Conservation (phyloP, 2,888 invertebrate species). For the Anorthoa munda region DNA sequence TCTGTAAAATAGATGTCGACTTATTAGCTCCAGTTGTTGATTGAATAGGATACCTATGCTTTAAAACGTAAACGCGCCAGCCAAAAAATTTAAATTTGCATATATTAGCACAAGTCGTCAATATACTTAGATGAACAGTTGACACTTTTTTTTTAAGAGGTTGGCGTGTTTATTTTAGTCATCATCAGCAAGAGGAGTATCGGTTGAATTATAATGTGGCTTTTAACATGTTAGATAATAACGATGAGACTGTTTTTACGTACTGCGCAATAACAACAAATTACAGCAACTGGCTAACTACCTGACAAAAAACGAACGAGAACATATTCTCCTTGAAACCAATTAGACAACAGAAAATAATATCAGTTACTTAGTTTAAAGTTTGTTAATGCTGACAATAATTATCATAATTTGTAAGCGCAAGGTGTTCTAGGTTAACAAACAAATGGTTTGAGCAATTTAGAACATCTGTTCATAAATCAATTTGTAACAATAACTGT, state of each 20-base stretch:
- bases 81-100: background rate
- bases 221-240: background rate
- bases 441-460: constrained; percentile 43
- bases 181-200: background rate
- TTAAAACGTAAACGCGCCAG: background rate
- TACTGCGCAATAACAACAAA: background rate
- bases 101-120: constrained; percentile 3
- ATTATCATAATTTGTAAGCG: constrained; percentile 54
- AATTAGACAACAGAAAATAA: constrained; percentile 36
- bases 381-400: constrained; percentile 43
- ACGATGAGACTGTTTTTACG: background rate
- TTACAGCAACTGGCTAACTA: background rate
- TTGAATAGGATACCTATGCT: background rate
- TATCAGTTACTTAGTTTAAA: constrained; percentile 29
- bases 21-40: background rate
- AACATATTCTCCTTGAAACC: constrained; percentile 50
- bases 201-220: constrained; percentile 1
- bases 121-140: background rate
- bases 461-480: constrained; percentile 43
- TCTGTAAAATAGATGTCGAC: background rate
- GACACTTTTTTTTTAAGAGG: background rate
- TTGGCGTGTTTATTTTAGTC: background rate
- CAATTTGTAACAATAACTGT: constrained; percentile 48
- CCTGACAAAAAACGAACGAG: constrained; percentile 4
- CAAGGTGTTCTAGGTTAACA: constrained; percentile 49